These are phyloP conservation scores for Chloroceryle inda DNA, from an alignment of 2,797 vertebrate species.

Conservation along the genomic window DNA sequence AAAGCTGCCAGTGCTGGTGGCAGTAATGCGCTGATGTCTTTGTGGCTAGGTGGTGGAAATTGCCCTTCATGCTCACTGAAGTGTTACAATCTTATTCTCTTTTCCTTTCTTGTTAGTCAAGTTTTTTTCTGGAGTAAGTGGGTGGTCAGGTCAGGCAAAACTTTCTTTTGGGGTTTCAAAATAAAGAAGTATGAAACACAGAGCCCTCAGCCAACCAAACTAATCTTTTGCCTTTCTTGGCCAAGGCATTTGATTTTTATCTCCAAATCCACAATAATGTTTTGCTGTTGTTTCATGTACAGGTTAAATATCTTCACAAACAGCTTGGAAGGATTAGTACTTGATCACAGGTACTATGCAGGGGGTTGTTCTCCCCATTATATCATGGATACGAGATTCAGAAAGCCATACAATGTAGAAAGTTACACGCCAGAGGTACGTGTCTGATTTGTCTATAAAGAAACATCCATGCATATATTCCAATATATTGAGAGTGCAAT, in stretches of 20 bases:
- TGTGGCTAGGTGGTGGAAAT: background rate
- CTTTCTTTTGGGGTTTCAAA: background rate
- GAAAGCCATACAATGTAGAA: constrained; percentile 92
- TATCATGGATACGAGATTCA: constrained; percentile 87
- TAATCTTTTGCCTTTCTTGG: background rate
- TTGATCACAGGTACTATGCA: constrained; percentile 92
- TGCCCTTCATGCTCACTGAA: background rate
- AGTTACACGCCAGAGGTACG: constrained; percentile 82
- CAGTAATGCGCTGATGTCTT: background rate
- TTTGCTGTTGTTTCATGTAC: background rate
- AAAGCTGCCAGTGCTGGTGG: background rate
- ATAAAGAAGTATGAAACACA: background rate
- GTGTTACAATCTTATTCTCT: background rate
- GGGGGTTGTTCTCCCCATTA: constrained; percentile 90
- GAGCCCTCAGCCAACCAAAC: background rate
- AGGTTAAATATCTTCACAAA: constrained; percentile 92
- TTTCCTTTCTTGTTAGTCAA: background rate
- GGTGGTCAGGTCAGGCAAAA: background rate
- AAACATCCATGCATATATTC: too few species aligned
- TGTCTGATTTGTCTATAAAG: background rate
- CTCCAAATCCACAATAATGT: background rate
- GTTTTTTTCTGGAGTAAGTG: background rate
- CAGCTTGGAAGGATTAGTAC: constrained; percentile 88
- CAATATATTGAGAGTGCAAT: background rate
- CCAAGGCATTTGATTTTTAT: background rate